Evolutionary conservation across 2,888 invertebrate species (phyloP).

Genomic region (Dryobota labecula): DNA sequence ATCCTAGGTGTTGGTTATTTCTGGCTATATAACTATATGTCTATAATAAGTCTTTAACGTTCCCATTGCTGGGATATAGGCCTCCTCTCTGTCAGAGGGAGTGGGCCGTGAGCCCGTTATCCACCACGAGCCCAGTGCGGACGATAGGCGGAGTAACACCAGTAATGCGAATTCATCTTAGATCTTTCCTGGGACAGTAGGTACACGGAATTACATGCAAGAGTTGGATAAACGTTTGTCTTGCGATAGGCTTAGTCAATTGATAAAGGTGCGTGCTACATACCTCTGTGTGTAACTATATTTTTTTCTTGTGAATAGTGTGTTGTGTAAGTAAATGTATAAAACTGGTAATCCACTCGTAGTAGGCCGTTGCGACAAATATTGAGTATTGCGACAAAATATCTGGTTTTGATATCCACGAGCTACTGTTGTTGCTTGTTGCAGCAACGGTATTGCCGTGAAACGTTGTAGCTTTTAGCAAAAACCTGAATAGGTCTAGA

Average conservation of each 20-base stretch:
- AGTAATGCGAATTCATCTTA: no score
- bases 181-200: no score
- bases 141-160: no score
- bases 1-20: neutral
- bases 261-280: neutral
- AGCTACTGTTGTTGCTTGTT: slow-evolving; percentile 16
- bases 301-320: slow-evolving; percentile 20
- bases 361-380: slow-evolving; percentile 50
- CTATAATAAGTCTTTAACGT: no score
- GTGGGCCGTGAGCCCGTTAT: no score
- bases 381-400: slow-evolving; percentile 54
- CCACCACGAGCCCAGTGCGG: no score
- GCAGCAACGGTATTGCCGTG: neutral
- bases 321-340: slow-evolving; percentile 34
- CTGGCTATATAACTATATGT: no score
- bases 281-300: neutral
- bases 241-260: neutral
- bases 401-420: slow-evolving; percentile 54
- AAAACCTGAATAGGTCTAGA: slow-evolving; percentile 6
- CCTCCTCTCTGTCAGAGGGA: no score
- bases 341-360: slow-evolving; percentile 21
- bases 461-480: neutral
- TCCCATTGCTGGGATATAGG: no score
- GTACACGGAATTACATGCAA: neutral
- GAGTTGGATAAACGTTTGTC: neutral